Evolutionary conservation across 23 tunicate genomes (phyloP).

Genomic region (Styela clava): DNA sequence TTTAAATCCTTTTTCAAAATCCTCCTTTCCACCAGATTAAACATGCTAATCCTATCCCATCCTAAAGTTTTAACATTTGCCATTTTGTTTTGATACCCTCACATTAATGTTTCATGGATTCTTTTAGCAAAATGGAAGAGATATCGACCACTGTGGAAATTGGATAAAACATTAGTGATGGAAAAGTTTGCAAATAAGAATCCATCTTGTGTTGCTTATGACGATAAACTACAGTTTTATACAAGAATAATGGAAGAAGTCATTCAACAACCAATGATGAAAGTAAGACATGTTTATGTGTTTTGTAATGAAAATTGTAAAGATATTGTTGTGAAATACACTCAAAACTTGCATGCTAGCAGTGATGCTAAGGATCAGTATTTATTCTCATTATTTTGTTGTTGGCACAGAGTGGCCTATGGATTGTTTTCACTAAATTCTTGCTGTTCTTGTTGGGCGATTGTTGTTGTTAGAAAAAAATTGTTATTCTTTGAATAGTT

Average conservation of each 20-base stretch:
- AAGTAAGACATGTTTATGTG: too few relatives aligned
- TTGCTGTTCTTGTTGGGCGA: too few relatives aligned
- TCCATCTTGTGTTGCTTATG: conserved; percentile 96
- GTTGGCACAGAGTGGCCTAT: not conserved
- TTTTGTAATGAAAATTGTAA: too few relatives aligned
- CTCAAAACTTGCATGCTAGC: not conserved
- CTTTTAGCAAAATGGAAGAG: conserved; percentile 93
- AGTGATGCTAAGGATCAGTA: not conserved
- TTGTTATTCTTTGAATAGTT: too few relatives aligned
- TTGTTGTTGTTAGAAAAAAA: too few relatives aligned
- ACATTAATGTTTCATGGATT: too few relatives aligned
- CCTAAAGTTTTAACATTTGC: too few relatives aligned
- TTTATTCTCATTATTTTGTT: not conserved
- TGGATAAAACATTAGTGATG: conserved; percentile 92
- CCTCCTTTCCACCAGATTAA: too few relatives aligned
- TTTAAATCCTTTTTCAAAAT: too few relatives aligned
- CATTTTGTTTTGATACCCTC: too few relatives aligned
- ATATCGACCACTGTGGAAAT: conserved; percentile 86
- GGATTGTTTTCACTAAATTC: too few relatives aligned
- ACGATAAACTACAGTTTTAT: conserved; percentile 83
- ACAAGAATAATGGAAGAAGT: conserved; percentile 90
- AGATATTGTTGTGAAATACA: not conserved
- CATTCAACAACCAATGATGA: conserved; percentile 75
- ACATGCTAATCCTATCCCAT: too few relatives aligned
- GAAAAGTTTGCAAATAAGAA: conserved; percentile 90